Base-by-base conservation (phyloP, 1,140 invertebrate species). In the Aphaenogaster floridana region DNA sequence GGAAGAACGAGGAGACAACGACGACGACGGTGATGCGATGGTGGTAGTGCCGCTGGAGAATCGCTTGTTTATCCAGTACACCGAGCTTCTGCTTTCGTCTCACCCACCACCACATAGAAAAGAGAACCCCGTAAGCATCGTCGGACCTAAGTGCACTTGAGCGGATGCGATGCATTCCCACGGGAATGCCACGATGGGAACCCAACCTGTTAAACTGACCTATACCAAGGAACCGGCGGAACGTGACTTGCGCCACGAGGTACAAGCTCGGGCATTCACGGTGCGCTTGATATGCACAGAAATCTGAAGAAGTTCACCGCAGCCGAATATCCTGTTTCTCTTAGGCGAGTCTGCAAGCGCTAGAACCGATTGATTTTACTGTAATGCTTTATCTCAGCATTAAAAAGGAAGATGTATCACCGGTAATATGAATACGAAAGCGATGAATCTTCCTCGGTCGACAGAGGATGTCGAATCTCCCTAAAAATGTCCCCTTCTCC, bases 181-280 rank as follows among this genome's bases (percentile, higher is more conserved):
- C 79, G 91, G 86, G 89, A 92, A 77, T 88, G 57, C 88, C 83
- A 64, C 54, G 80, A 76, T 86, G 84, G 52, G 81, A 88, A 78
- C 76, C 17, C 83, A 90, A 91, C 77, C 89, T 84, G 89, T 80
- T 91, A 86, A 91, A 90, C 90, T 90, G 90, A 90, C 90, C 90
- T 91, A 88, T 57, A 84, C 89, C 86, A 90, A 90, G 54, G 71
- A 68, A 88, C 54, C 69, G 42, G 71, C 59, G 13, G 36, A 91
- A 78, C 90, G 81, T 90, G 89, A 91, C 83, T 88, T 81, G 42
- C 68, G 54, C 79, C 81, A 63, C 81, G 50, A 79, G 54, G 48
- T 72, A 36, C 54, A 36, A 39, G 3, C 9, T 34, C 0, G 52
- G n/a, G 28, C 52, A 54, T 74, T 74, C 80, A 72, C 17, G 28